Conservation (phyloP, 2,888 invertebrate genomes). For the Coenonympha arcania region DNA sequence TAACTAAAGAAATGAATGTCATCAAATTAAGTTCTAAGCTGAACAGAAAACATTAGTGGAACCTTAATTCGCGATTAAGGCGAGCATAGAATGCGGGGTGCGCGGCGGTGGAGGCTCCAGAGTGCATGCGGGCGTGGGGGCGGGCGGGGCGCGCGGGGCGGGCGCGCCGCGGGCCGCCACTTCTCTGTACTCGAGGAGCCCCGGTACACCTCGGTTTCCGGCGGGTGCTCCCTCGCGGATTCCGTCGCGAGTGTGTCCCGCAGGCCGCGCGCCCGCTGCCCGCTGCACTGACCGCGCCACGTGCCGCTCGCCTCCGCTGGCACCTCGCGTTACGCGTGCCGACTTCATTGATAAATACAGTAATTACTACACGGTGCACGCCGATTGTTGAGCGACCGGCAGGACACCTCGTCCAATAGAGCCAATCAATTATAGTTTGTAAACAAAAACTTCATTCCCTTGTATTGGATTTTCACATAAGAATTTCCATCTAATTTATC, state of each 20-base stretch:
- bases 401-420: conserved; percentile 18
- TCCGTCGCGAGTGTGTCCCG: conserved; percentile 45
- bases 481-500: no score
- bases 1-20: conserved; percentile 53
- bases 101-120: conserved; percentile 69
- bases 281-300: conserved; percentile 70
- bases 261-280: conserved; percentile 48
- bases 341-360: conserved; percentile 52
- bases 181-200: conserved; percentile 72
- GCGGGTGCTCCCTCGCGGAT: conserved; percentile 67
- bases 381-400: conserved; percentile 37
- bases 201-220: conserved; percentile 74
- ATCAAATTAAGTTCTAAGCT: conserved; percentile 67
- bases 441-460: neutral
- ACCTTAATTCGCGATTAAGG: conserved; percentile 73
- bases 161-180: conserved; percentile 68
- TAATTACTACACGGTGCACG: conserved; percentile 50
- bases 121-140: conserved; percentile 56
- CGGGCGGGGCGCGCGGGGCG: conserved; percentile 45
- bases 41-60: conserved; percentile 69
- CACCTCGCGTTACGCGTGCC: conserved; percentile 40
- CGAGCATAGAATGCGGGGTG: conserved; percentile 72
- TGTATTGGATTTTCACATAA: no score
- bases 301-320: conserved; percentile 41
- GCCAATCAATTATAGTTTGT: conserved; percentile 17